These are phyloP conservation scores for Tanytarsus gracilentus DNA, from an alignment of 2,888 invertebrate genomes.

Conservation along the genomic window DNA sequence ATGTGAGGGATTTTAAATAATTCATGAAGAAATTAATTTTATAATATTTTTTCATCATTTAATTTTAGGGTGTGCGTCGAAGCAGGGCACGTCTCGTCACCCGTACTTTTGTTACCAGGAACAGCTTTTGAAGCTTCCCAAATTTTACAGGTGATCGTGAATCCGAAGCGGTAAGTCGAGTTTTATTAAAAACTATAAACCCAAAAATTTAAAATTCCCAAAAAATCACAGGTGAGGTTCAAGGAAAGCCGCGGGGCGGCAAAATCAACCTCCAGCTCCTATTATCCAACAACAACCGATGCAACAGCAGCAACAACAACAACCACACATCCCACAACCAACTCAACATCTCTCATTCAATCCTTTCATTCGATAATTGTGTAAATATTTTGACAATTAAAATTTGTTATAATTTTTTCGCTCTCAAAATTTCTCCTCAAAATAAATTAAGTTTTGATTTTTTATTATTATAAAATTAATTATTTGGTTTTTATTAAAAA, in stretches of 20 bases:
- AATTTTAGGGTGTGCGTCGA: conserved; percentile 72
- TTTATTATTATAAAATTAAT: too few species aligned
- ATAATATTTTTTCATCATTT: background rate
- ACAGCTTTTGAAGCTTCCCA: conserved; percentile 89
- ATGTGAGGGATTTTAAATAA: conserved; percentile 55
- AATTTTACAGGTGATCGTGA: conserved; percentile 62
- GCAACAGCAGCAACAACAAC: conserved; percentile 14
- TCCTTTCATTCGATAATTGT: conserved; percentile 19
- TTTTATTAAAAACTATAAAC: too few species aligned
- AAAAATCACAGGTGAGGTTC: too few species aligned
- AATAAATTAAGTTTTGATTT: background rate
- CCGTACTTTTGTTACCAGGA: conserved; percentile 78
- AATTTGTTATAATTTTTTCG: background rate
- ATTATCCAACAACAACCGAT: background rate
- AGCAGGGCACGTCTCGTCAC: conserved; percentile 81
- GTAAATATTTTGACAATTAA: background rate
- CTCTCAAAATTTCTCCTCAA: background rate
- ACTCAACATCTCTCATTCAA: conserved; percentile 23
- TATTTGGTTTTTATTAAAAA: too few species aligned
- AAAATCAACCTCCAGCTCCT: conserved; percentile 23
- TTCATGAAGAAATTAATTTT: background rate
- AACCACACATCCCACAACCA: background rate
- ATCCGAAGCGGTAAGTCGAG: conserved; percentile 25
- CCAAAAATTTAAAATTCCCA: too few species aligned
- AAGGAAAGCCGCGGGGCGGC: conserved; percentile 13